A percentile compares a stretch with the other conserved stretches of the same genome.
Conservation (phyloP, 2,797 vertebrate genomes). For the Notolepis coatsorum region DNA sequence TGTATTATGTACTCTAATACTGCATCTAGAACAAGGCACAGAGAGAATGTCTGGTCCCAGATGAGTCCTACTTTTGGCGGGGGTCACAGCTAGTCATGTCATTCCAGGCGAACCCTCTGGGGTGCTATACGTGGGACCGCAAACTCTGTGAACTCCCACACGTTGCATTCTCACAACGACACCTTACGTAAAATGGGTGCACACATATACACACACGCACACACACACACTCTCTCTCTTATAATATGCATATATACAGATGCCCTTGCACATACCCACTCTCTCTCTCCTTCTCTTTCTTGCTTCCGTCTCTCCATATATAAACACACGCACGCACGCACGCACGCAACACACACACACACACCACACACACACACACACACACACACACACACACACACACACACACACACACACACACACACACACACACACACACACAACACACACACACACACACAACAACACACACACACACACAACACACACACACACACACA, state of each 20-base stretch:
- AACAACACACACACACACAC: background rate
- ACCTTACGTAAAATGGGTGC: background rate
- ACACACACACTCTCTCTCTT: background rate
- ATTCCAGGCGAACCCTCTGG: conserved; percentile 31
- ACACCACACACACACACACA: too few species aligned
- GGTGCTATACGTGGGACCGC: background rate
- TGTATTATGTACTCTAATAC: conserved; percentile 55
- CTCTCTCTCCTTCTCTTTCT: conserved; percentile 37
- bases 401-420: too few species aligned
- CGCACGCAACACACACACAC: conserved; percentile 18
- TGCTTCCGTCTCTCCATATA: conserved; percentile 42
- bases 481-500: conserved; percentile 18
- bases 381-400: background rate
- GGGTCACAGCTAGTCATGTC: conserved; percentile 33
- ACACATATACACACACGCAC: background rate
- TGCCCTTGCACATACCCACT: conserved; percentile 52
- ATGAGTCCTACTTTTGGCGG: background rate
- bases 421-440: too few species aligned
- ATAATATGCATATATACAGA: conserved; percentile 13
- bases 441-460: background rate
- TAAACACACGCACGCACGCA: conserved; percentile 31
- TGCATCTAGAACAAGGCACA: conserved; percentile 37
- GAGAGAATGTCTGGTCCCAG: conserved; percentile 24
- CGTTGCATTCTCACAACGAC: conserved; percentile 14
- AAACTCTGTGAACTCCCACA: conserved; percentile 23